Conservation (phyloP, 2,888 invertebrate genomes). For the Phaedon cochleariae region DNA sequence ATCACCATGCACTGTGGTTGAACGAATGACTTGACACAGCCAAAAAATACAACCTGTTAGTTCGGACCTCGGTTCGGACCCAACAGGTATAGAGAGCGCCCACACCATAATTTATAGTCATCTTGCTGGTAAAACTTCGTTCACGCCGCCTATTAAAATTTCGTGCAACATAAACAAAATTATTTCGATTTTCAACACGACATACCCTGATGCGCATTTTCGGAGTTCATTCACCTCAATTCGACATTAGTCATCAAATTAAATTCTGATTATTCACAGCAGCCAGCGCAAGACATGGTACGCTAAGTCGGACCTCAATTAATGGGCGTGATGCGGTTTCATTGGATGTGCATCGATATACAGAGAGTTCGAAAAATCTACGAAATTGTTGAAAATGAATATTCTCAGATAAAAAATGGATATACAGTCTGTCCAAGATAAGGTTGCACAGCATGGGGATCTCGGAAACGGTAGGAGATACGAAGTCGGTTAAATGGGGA, state of each 20-base stretch:
- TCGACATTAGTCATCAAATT: slow-evolving; percentile 35
- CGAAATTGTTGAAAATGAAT: too few species aligned
- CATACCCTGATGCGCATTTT: slow-evolving; percentile 25
- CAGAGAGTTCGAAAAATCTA: neutral
- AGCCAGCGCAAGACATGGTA: slow-evolving; percentile 31
- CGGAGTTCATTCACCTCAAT: slow-evolving; percentile 26
- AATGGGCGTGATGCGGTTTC: slow-evolving; percentile 27
- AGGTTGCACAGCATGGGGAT: too few species aligned
- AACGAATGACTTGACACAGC: too few species aligned
- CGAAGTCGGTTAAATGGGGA: too few species aligned
- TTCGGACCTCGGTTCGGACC: too few species aligned
- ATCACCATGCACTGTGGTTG: too few species aligned
- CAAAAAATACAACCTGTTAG: too few species aligned
- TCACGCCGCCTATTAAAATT: slow-evolving; percentile 14
- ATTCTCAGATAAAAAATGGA: too few species aligned
- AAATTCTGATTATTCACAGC: slow-evolving; percentile 36
- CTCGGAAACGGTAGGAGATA: too few species aligned
- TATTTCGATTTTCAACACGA: slow-evolving; percentile 23
- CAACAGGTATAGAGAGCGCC: neutral
- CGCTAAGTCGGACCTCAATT: slow-evolving; percentile 25
- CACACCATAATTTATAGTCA: neutral
- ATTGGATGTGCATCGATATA: slow-evolving; percentile 21
- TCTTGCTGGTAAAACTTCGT: slow-evolving; percentile 6
- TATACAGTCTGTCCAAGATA: too few species aligned
- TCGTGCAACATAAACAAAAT: slow-evolving; percentile 22